Evolutionary conservation across 2,888 invertebrate genomes (phyloP), one percentile per base, ranked within the genome.

Genomic region (Teleiodes luculella): DNA sequence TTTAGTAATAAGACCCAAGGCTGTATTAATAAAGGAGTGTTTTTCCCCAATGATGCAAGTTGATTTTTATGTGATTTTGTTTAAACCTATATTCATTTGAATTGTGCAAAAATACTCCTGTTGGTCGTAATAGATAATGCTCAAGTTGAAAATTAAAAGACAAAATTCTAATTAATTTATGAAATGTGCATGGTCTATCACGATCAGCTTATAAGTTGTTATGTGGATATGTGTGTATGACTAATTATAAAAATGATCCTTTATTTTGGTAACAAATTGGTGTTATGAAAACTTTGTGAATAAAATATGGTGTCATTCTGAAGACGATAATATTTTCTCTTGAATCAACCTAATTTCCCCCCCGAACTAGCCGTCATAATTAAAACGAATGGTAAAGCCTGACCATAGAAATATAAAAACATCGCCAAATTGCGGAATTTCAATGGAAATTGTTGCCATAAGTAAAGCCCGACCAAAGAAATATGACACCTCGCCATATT

Each of bases 181-280:
- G 58, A 41, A 56, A 53, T 53, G 62, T 59, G 59, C 68, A 60
- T 75, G 74, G 62, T 77, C 77, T 79, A 77, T 81, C 81, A 71
- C 67, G 71, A 66, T 68, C 78, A 75, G 68, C 72, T 70, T 68
- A 69, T 79, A 79, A 79, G 80, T 86, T 85, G 86, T 86, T 86
- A 79, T 72, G 72, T 80, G 80, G 72, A 80, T 76, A 76, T 79
- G 80, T 81, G 85, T 85, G 83, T 85, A 83, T 82, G 83, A 85
- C 83, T 87, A 86, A 86, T 83, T 78, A 82, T 80, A 81, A 77
- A 68, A 83, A 82, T 80, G 82, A 83, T 80, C 80, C 78, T 82
- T 87, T 88, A 88, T 87, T 88, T 88, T 88, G 86, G 83, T 88
- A 87, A 86, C 81, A 83, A 83, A 84, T 87, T 86, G 86, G 86